A percentile compares a stretch with the other conserved stretches of the same genome.
Evolutionary conservation across 2,888 invertebrate genomes (phyloP).

Genomic region (Dryococelus australis): DNA sequence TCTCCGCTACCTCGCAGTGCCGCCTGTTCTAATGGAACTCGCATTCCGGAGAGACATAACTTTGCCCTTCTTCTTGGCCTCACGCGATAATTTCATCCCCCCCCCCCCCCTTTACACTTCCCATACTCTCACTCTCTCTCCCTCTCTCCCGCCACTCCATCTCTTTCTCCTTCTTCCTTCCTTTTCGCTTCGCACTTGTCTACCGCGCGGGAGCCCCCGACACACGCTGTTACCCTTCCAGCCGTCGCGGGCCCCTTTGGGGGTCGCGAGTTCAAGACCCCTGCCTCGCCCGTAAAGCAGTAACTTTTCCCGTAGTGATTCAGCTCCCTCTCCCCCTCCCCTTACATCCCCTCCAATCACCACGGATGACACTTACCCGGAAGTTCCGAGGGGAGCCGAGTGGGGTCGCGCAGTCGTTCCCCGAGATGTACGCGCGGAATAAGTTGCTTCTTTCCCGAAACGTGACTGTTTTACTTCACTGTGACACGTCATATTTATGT

Average conservation of each 20-base stretch:
- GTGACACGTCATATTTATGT: too few species aligned
- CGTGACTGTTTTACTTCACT: too few species aligned
- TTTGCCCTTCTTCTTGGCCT: not conserved
- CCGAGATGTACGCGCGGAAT: too few species aligned
- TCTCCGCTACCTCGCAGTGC: constrained; percentile 16
- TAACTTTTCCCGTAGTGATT: too few species aligned
- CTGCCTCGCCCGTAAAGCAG: too few species aligned
- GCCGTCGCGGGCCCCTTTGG: not conserved
- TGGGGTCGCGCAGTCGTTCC: too few species aligned
- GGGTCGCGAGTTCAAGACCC: not conserved
- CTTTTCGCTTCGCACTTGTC: not conserved
- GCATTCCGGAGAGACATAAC: not conserved
- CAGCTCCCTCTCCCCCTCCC: too few species aligned
- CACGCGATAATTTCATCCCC: not conserved
- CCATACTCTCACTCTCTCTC: too few species aligned
- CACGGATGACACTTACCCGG: too few species aligned
- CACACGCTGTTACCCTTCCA: not conserved
- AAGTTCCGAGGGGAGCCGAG: too few species aligned
- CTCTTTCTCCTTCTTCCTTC: not conserved
- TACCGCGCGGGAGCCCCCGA: not conserved
- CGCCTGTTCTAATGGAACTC: constrained; percentile 16
- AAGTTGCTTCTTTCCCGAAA: too few species aligned
- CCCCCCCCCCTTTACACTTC: not conserved
- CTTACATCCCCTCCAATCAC: too few species aligned
- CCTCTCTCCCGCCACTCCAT: not conserved